Percentiles rank a stretch among this genome's conserved stretches.
These are phyloP conservation scores for Yoshiicerus persimilis DNA, from an alignment of 1,140 invertebrate species.

Conservation along the genomic window DNA sequence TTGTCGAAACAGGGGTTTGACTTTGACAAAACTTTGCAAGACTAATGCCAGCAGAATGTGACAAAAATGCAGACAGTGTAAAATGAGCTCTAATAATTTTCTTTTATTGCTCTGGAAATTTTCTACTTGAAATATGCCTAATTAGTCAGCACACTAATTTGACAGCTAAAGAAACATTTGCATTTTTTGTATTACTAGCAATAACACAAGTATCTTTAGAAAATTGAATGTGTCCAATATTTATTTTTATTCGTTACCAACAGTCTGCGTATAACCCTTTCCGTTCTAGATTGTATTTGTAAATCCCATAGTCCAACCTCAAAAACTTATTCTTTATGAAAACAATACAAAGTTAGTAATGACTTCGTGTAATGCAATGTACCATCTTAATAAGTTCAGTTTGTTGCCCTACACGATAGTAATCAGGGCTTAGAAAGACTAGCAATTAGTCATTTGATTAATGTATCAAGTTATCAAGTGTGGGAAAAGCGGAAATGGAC, in stretches of 20 bases:
- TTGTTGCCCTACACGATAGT: not conserved
- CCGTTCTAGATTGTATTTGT: not conserved
- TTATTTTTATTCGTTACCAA: no score
- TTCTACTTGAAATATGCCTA: not conserved
- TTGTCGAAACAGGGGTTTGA: not conserved
- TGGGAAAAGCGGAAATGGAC: not conserved
- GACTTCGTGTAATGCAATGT: not conserved
- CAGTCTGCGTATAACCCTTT: not conserved
- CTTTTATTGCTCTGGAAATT: not conserved
- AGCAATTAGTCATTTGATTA: not conserved
- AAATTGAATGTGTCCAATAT: no score
- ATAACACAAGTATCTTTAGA: no score
- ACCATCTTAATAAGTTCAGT: not conserved
- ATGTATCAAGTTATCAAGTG: not conserved
- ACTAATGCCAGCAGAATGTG: not conserved
- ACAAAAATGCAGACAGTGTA: not conserved
- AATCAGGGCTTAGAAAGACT: not conserved
- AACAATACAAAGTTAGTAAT: not conserved
- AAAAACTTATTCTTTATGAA: not conserved
- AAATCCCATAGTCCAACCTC: not conserved
- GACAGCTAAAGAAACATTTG: not conserved
- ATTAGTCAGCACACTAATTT: not conserved
- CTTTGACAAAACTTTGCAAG: not conserved
- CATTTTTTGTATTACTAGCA: no score
- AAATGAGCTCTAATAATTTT: not conserved